Base-by-base conservation (phyloP, 2,888 invertebrate species). In the Synergus itoensis region DNA sequence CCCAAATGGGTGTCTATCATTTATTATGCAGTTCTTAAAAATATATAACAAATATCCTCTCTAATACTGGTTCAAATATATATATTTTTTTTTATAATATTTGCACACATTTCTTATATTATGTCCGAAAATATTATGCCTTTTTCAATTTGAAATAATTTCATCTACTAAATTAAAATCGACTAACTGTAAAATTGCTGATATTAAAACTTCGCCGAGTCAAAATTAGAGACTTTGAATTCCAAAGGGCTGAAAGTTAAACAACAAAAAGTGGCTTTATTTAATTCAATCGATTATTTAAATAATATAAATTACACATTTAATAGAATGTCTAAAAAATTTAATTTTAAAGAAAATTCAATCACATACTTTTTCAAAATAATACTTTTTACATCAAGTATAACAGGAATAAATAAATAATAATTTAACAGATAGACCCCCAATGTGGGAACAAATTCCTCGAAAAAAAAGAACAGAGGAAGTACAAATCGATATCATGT, bases 11-110 rank as follows among this genome's bases (percentile, higher is more conserved):
- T 53, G 73, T 73, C 73, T 43, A 65, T 18, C 65, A 76, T 77
- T 65, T 41, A 65, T 73, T 78, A 84, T 80, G 80, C 73, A 83
- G n/a, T 36, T 64, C 16, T 40, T n/a, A 9, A 64, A 64, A 16
- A n/a, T 7, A 64, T n/a, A 40, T n/a, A 40, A 62, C 57, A 9
- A 9, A 57, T 57, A 3, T 57, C 57, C 18, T 57, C 57, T 9
- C 57, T 18, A 18, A 18, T 18, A 18, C 57, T 18, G 18, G 9
- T 9, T 57, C 18, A 9, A 57, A 57, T 57, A 62, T 28, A 28
- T 28, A 28, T 28, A 28, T 3, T 3, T 28, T 18, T 57, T 57
- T 57, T 4, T 18, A n/a, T 8, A 7, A 18, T 57, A 18, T 62
- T 62, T 62, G 62, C 28, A 62, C 21, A 28, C 28, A 62, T 28